Base-by-base conservation (phyloP, 1,140 invertebrate species). In the Nasonia giraulti region DNA sequence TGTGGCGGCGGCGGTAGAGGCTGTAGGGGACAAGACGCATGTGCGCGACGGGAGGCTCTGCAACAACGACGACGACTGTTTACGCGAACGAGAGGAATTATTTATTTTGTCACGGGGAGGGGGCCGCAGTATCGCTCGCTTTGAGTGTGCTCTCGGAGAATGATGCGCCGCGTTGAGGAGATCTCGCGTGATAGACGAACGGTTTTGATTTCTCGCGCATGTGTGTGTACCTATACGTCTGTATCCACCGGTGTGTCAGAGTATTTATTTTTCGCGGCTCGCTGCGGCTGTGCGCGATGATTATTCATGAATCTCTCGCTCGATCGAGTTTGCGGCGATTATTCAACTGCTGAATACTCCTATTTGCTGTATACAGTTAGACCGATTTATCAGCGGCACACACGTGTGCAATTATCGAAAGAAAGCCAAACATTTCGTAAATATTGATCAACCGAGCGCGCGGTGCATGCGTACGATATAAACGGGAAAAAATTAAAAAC, bases 11-110 rank as follows among this genome's bases (percentile, higher is more conserved):
- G 4, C 17, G 50, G 14, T 17, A 14, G 50, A 14, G 50, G 14
- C 17, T 4, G 50, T 62, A 62, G 55, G 55, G 55, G 55, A 62
- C 55, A 20, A 20, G 55, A 33, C 77, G 44, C 78, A 80, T 80
- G 62, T 80, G 79, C 20, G 23, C 33, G n/a, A 3, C 31, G 78
- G 33, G 31, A 31, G 7, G 33, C 33, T 11, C 3, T 8, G 69
- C 68, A 20, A 62, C 55, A 20, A 27, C 68, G 23, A 17, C 68
- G 55, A 27, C 68, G 23, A 17, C 68, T 33, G 68, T 71, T 71
- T 71, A 71, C 68, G 68, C 68, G 68, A 27, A 11, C 31, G 27
- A 27, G 23, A 31, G 68, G 68, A 71, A 71, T 71, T 71, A 71
- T 71, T 71, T 71, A 71, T 71, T 71, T 71, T 31, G 20, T 71